Conservation (phyloP, 2,888 invertebrate species). For the Drosophila tripunctata region DNA sequence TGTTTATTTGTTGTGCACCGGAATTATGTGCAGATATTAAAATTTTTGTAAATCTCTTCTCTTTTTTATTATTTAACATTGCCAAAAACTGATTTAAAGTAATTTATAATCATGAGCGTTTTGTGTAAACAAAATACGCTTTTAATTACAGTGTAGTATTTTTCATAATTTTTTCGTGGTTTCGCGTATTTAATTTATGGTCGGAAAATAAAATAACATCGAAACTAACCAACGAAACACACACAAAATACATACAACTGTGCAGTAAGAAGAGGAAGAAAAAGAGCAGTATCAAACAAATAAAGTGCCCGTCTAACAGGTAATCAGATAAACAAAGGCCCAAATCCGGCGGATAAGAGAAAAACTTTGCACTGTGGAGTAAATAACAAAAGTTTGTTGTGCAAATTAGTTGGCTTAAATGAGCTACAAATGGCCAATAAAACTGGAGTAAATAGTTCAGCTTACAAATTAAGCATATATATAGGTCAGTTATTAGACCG, state of each 20-base stretch:
- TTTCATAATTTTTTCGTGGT: not conserved
- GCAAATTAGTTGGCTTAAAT: not conserved
- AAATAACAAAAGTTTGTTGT: not conserved
- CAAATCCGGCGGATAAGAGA: conserved; percentile 30
- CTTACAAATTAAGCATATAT: too few species aligned
- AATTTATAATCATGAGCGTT: conserved; percentile 29
- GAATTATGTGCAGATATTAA: conserved; percentile 13
- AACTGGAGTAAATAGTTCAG: too few species aligned
- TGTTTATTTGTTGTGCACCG: conserved; percentile 8
- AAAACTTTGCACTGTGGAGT: conserved; percentile 28
- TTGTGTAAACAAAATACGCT: conserved; percentile 14
- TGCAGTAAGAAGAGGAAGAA: too few species aligned
- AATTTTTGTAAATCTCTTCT: not conserved
- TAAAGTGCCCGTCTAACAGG: conserved; percentile 24
- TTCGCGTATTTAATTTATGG: not conserved
- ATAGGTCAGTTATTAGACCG: too few species aligned
- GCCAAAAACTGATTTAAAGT: not conserved
- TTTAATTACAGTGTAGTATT: conserved; percentile 3
- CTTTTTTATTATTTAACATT: not conserved
- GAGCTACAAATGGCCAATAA: too few species aligned
- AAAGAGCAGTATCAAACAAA: not conserved
- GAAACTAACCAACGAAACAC: conserved; percentile 5
- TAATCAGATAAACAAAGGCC: conserved; percentile 48
- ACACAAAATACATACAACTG: not conserved
- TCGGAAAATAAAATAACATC: conserved; percentile 8